These are phyloP conservation scores for Carettochelys insculpta DNA, from an alignment of 2,113 vertebrate species.

Conservation along the genomic window DNA sequence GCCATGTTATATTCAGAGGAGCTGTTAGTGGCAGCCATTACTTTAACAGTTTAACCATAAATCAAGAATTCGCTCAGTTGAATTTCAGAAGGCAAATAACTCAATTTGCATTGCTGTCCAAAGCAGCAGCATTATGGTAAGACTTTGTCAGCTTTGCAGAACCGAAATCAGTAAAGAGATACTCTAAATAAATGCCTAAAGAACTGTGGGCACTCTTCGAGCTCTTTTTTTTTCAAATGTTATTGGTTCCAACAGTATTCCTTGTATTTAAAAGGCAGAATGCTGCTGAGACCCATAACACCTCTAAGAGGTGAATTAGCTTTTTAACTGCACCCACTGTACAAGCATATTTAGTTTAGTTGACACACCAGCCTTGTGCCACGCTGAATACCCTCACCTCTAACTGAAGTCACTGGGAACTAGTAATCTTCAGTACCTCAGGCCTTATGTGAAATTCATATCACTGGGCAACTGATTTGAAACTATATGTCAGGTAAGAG, in stretches of 20 bases:
- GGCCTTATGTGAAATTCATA: neutral
- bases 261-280: neutral
- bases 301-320: neutral
- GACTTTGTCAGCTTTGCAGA: neutral
- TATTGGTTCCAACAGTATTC: neutral
- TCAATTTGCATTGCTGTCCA: neutral
- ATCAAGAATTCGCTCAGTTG: neutral
- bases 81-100: neutral
- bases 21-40: neutral
- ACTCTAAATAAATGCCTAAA: neutral
- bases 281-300: neutral
- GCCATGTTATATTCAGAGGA: neutral
- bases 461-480: neutral
- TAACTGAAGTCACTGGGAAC: neutral
- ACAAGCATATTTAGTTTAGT: neutral
- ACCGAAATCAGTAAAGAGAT: accelerated
- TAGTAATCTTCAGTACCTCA: neutral
- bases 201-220: neutral
- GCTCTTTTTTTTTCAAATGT: neutral
- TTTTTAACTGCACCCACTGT: neutral
- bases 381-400: neutral
- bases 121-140: neutral
- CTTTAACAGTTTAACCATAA: neutral
- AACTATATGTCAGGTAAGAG: neutral
- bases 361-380: neutral